A percentile compares a stretch with the other conserved stretches of the same genome.
Evolutionary conservation across 2,888 invertebrate species (phyloP).

Genomic region (Pomacea canaliculata): DNA sequence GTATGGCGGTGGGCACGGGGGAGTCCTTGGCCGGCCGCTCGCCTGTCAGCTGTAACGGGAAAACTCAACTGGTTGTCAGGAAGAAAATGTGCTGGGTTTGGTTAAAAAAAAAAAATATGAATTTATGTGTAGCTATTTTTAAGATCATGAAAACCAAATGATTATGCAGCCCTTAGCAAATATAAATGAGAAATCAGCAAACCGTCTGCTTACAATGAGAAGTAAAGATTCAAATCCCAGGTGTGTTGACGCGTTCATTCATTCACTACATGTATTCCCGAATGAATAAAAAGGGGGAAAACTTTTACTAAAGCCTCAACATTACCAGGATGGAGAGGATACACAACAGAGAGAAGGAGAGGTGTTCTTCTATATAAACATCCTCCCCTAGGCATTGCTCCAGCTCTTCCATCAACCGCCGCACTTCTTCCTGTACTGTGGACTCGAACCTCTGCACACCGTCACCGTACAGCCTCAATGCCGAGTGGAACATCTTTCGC

Average conservation of each 20-base stretch:
- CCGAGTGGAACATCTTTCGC: conserved; percentile 26
- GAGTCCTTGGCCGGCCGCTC: conserved; percentile 15
- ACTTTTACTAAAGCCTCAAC: not conserved
- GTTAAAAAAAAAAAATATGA: too few species aligned
- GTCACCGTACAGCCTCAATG: conserved; percentile 28
- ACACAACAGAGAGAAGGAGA: conserved; percentile 22
- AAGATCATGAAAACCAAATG: too few species aligned
- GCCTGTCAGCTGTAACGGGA: conserved; percentile 18
- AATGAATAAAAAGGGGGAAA: too few species aligned
- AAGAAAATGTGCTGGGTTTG: too few species aligned
- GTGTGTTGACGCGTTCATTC: too few species aligned
- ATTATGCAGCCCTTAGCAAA: too few species aligned
- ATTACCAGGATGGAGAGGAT: conserved; percentile 22
- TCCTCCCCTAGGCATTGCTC: not conserved
- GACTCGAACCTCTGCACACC: conserved; percentile 26
- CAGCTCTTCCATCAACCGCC: conserved; percentile 17
- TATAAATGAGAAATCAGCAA: too few species aligned
- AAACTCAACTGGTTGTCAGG: too few species aligned
- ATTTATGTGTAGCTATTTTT: too few species aligned
- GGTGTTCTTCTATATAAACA: conserved; percentile 17
- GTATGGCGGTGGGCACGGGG: conserved; percentile 3
- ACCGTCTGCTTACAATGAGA: too few species aligned
- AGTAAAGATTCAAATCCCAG: too few species aligned
- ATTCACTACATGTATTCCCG: too few species aligned
- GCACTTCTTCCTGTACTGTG: conserved; percentile 18